Evolutionary conservation across 2,113 vertebrate genomes (phyloP), one percentile per base, ranked within the genome.

Genomic region (Phrynosoma blainvillii): DNA sequence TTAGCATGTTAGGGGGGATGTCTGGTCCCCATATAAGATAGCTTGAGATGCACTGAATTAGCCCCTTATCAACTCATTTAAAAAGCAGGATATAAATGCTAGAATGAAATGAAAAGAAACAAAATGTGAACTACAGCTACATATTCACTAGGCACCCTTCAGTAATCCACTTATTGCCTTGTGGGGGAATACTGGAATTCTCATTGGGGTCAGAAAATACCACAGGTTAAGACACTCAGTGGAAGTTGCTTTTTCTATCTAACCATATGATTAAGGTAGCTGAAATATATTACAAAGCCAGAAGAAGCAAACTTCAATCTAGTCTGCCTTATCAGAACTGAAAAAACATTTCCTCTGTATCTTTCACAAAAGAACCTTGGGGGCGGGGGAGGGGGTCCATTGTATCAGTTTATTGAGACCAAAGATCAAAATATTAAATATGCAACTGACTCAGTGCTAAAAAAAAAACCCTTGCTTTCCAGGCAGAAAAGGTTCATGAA

Each of bases 401-500:
- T 8, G 20, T 30, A n/a, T 54, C 11, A 52, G 7, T 13, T 40
- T 79, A 20, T 20, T 16, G 54, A 13, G 23, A 30, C 2, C 13
- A 77, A 11, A 56, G 32, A 11, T 18, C 56, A 23, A 42, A 36
- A 27, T 11, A n/a, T 40, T 25, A 11, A 25, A 70, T 21, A 10
- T 71, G 23, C 2, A 68, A 30, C 23, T 23, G 21, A 3, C 18
- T 23, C 25, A 1, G 80, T 30, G 8, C 68, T 30, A 62, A 36
- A 62, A 79, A 62, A 36, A 62, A 79, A 71, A 0, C 86, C 13
- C 30, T 92, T 0, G 87, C 80, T 91, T 18, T 88, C 86, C 88
- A 99, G 99, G 99, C 99, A 77, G 99, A 99, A 96, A 99, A 99
- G 87, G 99, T 99, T 47, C 99, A 99, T 2, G 99, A 99, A 88